Conservation (phyloP, 2,113 vertebrate species). For the Phrynocephalus versicolor region DNA sequence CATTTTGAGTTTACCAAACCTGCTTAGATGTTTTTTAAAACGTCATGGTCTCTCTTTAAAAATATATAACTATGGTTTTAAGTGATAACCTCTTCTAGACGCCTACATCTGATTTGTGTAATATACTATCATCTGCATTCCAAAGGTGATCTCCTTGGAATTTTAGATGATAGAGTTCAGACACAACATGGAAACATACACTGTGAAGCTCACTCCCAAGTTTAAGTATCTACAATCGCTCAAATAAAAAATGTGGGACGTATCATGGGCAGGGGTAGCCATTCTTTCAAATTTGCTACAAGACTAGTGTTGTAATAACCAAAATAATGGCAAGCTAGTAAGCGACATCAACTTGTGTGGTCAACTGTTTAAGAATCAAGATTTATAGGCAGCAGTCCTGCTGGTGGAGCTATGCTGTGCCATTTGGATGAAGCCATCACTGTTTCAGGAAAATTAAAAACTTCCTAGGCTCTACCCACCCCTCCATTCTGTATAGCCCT, state of each 20-base stretch:
- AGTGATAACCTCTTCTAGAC: slow-evolving; percentile 14
- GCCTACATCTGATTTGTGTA: slow-evolving; percentile 35
- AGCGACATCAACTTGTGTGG: neutral
- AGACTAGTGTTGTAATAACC: neutral
- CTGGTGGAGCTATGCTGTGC: no score
- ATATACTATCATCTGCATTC: neutral
- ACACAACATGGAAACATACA: neutral
- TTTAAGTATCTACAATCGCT: neutral
- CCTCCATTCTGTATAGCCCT: no score
- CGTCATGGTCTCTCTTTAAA: slow-evolving; percentile 34
- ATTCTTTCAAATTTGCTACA: neutral
- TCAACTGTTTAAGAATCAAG: neutral
- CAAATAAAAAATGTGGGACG: no score
- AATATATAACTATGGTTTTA: slow-evolving; percentile 15
- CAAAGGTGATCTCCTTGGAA: neutral
- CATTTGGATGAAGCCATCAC: no score
- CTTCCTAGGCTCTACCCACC: no score
- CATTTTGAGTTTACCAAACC: slow-evolving; percentile 60
- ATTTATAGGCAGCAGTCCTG: no score
- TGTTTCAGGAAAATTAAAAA: no score
- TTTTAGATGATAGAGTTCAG: neutral
- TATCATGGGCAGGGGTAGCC: no score
- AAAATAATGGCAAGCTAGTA: neutral
- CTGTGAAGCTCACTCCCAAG: neutral
- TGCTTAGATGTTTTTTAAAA: slow-evolving; percentile 39